A percentile compares a stretch with the other conserved stretches of the same genome.
Evolutionary conservation across 2,888 invertebrate genomes (phyloP).

Genomic region (Agriopis marginaria): DNA sequence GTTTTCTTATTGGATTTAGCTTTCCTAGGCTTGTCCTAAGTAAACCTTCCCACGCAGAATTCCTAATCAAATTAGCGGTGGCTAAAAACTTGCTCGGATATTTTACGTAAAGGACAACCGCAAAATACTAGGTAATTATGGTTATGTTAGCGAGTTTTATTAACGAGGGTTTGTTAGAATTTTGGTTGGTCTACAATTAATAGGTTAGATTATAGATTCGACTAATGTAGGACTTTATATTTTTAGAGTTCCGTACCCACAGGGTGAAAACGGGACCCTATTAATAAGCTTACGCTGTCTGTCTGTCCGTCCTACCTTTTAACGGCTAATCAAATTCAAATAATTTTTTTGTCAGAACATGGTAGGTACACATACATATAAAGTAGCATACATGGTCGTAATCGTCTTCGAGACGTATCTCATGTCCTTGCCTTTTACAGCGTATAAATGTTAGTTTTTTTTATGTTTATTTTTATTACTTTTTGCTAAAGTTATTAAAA

Average conservation of each 20-base stretch:
- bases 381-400: too few relatives aligned
- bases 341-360: too few relatives aligned
- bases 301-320: too few relatives aligned
- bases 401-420: too few relatives aligned
- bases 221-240: not conserved
- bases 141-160: slow-evolving; percentile 8
- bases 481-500: too few relatives aligned
- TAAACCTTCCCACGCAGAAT: slow-evolving; percentile 17
- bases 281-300: too few relatives aligned
- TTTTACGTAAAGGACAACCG: slow-evolving; percentile 8
- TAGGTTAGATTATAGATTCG: not conserved
- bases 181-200: not conserved
- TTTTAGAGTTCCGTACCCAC: not conserved
- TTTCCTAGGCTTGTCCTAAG: slow-evolving; percentile 19
- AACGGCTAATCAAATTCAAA: too few relatives aligned
- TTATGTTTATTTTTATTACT: too few relatives aligned
- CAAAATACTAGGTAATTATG: slow-evolving; percentile 13
- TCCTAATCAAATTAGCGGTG: slow-evolving; percentile 16
- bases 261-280: too few relatives aligned
- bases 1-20: slow-evolving; percentile 8
- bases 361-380: too few relatives aligned
- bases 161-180: slow-evolving; percentile 1
- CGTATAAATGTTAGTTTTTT: too few relatives aligned
- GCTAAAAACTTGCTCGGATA: slow-evolving; percentile 8
- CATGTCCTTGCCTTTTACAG: too few relatives aligned